phyloP scores from a whole-genome alignment of 2,113 vertebrate genomes.

The Chaetodon auriga region DNA sequence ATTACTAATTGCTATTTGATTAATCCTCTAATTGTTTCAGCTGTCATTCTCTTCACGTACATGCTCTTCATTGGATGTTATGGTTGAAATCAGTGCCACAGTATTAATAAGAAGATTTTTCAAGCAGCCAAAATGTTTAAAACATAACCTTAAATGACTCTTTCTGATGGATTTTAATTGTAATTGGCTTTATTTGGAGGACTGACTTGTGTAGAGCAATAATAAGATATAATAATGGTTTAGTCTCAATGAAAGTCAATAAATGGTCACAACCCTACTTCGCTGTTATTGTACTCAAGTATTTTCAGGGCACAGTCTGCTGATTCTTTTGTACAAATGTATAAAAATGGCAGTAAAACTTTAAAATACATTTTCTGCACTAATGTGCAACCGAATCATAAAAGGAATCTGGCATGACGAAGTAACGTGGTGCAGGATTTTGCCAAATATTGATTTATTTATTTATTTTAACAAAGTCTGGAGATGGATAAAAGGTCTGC shows the following conservation, averaged over 20 bases:
- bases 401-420: not conserved
- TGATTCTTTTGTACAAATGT: not conserved
- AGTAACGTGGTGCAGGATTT: constrained; percentile 12
- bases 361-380: not conserved
- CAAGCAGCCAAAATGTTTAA: not conserved
- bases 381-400: not conserved
- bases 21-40: not conserved
- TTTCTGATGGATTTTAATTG: not conserved
- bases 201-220: not conserved
- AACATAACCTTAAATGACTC: not conserved
- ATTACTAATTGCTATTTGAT: not conserved
- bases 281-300: not conserved
- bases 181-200: not conserved
- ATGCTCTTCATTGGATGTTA: not conserved
- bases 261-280: not conserved
- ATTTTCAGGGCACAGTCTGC: not conserved
- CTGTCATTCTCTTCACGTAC: not conserved
- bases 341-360: not conserved
- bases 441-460: constrained; percentile 31
- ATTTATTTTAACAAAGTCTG: not conserved
- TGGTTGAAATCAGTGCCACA: not conserved
- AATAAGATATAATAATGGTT: not conserved
- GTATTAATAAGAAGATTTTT: not conserved
- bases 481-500: constrained; percentile 55
- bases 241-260: not conserved